Percentiles rank a stretch among this genome's conserved stretches.
Evolutionary conservation across 2,888 invertebrate species (phyloP).

Genomic region (Philereme transversata): DNA sequence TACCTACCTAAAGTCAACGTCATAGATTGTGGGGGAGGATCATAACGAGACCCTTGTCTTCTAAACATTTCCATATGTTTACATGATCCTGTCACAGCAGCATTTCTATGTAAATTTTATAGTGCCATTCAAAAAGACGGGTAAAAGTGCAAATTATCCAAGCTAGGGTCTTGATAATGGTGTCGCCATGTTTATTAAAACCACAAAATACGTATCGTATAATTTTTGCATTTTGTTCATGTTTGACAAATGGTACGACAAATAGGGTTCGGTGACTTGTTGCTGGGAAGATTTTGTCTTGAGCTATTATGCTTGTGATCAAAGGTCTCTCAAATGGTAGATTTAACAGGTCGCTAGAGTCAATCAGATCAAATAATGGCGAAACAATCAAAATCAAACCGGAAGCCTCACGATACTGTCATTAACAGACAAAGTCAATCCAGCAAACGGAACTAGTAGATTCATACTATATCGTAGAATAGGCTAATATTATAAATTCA

Average conservation of each 20-base stretch:
- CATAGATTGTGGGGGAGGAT: conserved; percentile 27
- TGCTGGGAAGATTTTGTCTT: conserved; percentile 26
- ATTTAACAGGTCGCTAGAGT: too few species aligned
- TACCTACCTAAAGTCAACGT: conserved; percentile 20
- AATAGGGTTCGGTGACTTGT: conserved; percentile 37
- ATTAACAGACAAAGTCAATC: conserved; percentile 15
- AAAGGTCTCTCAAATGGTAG: too few species aligned
- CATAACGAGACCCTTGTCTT: conserved; percentile 40
- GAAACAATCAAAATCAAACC: conserved; percentile 4
- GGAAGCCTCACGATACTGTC: conserved; percentile 8
- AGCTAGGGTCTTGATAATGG: conserved; percentile 50
- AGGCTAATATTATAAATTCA: too few species aligned
- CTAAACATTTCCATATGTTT: conserved; percentile 44
- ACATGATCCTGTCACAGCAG: conserved; percentile 50
- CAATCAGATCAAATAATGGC: background rate
- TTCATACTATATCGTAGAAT: too few species aligned
- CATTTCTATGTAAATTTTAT: conserved; percentile 77
- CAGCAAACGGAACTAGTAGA: too few species aligned
- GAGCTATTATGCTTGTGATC: too few species aligned
- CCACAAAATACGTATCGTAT: conserved; percentile 67
- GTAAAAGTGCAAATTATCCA: conserved; percentile 69
- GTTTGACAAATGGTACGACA: conserved; percentile 39
- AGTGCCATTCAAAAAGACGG: conserved; percentile 66
- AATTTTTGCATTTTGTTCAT: conserved; percentile 61
- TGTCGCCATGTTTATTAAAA: conserved; percentile 53